Evolutionary conservation across 2,113 vertebrate species (phyloP).

Genomic region (Ammodytes dubius): DNA sequence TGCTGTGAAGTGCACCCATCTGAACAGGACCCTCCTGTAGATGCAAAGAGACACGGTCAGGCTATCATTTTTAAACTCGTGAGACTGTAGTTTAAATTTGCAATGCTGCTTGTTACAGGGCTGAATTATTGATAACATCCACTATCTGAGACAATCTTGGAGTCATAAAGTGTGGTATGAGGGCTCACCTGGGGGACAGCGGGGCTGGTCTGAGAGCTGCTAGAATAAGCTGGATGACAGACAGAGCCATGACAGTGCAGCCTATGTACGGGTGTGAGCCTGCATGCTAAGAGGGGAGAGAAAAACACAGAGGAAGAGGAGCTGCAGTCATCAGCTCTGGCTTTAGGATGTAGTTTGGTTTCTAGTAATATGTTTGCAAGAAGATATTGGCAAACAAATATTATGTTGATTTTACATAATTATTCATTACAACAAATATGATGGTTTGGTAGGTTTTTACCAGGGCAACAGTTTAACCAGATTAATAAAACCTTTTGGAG

Average conservation of each 20-base stretch:
- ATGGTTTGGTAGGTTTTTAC: too few species aligned
- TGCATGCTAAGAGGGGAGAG: slow-evolving; percentile 82
- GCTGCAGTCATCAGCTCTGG: background rate
- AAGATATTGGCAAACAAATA: too few species aligned
- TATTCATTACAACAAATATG: too few species aligned
- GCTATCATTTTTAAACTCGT: background rate
- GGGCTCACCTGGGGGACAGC: slow-evolving; percentile 85
- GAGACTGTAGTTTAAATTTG: background rate
- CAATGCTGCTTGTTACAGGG: background rate
- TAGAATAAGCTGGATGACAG: slow-evolving; percentile 86
- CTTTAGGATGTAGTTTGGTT: background rate
- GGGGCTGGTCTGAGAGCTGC: slow-evolving; percentile 87
- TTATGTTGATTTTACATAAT: too few species aligned
- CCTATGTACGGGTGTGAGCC: slow-evolving; percentile 90
- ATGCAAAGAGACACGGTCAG: background rate
- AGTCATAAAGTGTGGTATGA: slow-evolving; percentile 11
- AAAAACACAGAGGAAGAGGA: background rate
- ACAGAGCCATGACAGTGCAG: slow-evolving; percentile 84
- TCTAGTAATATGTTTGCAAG: background rate
- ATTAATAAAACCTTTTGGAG: too few species aligned
- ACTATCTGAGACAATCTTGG: slow-evolving; percentile 1
- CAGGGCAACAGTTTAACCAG: too few species aligned
- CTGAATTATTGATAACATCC: background rate
- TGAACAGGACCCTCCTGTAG: slow-evolving; percentile 88
- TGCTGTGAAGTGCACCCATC: slow-evolving; percentile 88